Percentiles rank a stretch among this genome's conserved stretches.
Conservation (phyloP, 2,888 invertebrate genomes). For the Amiota mariae region DNA sequence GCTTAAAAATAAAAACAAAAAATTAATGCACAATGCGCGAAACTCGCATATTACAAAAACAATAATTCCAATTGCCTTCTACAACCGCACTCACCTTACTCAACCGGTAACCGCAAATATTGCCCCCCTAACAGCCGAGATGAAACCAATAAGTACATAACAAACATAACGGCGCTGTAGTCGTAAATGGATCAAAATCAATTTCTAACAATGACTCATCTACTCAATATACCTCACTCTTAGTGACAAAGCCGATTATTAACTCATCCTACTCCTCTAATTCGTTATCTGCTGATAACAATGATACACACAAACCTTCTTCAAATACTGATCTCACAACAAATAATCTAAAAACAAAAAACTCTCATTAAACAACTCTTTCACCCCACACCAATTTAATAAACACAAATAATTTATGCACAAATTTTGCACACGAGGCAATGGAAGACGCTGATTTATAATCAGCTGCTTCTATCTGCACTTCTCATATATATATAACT, state of each 20-base stretch:
- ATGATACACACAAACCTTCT: neutral
- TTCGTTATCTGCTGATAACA: neutral
- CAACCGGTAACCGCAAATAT: neutral
- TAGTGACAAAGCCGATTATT: neutral
- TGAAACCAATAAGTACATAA: neutral
- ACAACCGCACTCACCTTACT: neutral
- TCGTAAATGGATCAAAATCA: neutral
- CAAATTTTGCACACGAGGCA: neutral
- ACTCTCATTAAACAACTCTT: neutral
- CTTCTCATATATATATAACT: conserved; percentile 8
- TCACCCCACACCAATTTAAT: neutral
- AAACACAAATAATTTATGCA: neutral
- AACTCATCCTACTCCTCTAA: neutral
- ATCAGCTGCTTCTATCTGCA: neutral
- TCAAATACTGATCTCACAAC: neutral
- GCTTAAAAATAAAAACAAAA: neutral
- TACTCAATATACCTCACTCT: neutral
- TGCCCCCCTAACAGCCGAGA: neutral
- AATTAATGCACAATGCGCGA: conserved; percentile 10
- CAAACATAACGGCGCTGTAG: neutral
- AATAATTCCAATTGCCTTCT: neutral
- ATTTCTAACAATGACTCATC: neutral
- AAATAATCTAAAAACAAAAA: neutral
- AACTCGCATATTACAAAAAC: neutral
- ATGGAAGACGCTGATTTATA: neutral